These are phyloP conservation scores for Melangyna quadrimaculata DNA, from an alignment of 2,888 invertebrate genomes.

Conservation along the genomic window DNA sequence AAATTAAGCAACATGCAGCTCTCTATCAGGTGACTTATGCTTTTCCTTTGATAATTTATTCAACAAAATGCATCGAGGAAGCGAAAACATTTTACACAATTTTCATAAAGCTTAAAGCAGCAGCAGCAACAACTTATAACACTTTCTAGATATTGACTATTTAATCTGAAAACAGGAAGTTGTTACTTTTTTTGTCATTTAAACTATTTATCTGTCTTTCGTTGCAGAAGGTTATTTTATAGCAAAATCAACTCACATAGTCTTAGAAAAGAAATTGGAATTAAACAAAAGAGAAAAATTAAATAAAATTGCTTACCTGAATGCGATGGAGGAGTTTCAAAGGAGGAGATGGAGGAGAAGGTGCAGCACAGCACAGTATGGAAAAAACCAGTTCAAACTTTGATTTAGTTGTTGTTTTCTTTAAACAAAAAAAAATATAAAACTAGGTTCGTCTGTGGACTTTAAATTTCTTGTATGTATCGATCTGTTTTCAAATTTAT, in stretches of 20 bases:
- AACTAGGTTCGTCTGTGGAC: background rate
- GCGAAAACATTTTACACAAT: conserved; percentile 12
- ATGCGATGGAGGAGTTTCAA: conserved; percentile 27
- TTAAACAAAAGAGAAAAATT: background rate
- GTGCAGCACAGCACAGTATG: conserved; percentile 3
- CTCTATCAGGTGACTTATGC: conserved; percentile 43
- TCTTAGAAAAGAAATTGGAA: conserved; percentile 1
- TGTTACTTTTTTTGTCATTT: conserved; percentile 1
- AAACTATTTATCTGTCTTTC: conserved; percentile 34
- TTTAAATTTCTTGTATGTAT: background rate
- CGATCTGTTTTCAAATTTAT: background rate
- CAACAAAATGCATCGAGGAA: conserved; percentile 19
- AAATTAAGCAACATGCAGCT: conserved; percentile 54
- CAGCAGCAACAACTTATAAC: background rate
- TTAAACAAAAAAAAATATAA: background rate
- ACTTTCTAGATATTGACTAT: too few species aligned
- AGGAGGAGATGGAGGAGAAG: conserved; percentile 2
- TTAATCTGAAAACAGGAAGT: conserved; percentile 63
- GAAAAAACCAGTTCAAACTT: conserved; percentile 39
- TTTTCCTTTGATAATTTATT: background rate
- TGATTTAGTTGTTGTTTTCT: conserved; percentile 11
- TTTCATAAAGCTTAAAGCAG: conserved; percentile 31
- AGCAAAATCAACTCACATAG: background rate
- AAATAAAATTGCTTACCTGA: conserved; percentile 57
- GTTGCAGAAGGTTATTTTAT: conserved; percentile 20